phyloP scores from a whole-genome alignment of 92 coral and sea anemone species.

The Ricordea florida region DNA sequence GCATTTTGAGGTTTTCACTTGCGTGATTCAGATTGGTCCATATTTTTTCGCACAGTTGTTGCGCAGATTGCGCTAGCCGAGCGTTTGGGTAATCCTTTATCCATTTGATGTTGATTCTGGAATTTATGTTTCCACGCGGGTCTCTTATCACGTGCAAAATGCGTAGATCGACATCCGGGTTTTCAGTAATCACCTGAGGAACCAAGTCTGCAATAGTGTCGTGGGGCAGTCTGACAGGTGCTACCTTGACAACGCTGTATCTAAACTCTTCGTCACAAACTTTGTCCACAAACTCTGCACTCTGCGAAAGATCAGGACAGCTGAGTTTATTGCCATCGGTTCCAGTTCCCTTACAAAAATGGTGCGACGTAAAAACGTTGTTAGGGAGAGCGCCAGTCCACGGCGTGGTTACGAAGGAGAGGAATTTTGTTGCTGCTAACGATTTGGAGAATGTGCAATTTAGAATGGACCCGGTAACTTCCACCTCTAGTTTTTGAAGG shows the following conservation, averaged over 20 bases:
- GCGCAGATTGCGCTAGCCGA: not conserved
- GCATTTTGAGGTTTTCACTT: not conserved
- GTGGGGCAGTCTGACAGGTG: slow-evolving; percentile 29
- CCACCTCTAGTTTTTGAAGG: not conserved
- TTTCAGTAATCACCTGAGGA: slow-evolving; percentile 42
- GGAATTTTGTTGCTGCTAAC: slow-evolving; percentile 32
- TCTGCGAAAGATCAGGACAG: slow-evolving; percentile 1
- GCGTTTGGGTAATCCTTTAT: slow-evolving; percentile 37
- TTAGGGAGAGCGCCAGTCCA: slow-evolving; percentile 25
- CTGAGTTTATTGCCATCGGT: not conserved
- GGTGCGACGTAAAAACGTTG: slow-evolving; percentile 4
- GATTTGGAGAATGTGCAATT: slow-evolving; percentile 50
- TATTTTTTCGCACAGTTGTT: slow-evolving; percentile 14
- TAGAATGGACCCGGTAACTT: slow-evolving; percentile 30
- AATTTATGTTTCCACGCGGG: slow-evolving; percentile 51
- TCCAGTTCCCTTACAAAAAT: not conserved
- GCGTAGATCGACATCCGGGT: slow-evolving; percentile 24
- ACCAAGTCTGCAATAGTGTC: slow-evolving; percentile 22
- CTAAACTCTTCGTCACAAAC: slow-evolving; percentile 34
- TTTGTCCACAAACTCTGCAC: slow-evolving; percentile 21
- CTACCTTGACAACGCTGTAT: slow-evolving; percentile 57
- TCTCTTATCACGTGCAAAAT: slow-evolving; percentile 51
- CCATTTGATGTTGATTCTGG: slow-evolving; percentile 41
- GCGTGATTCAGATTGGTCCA: slow-evolving; percentile 7
- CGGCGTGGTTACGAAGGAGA: not conserved